phyloP scores from a whole-genome alignment of 2,113 vertebrate genomes.

The Syngnathus typhle region DNA sequence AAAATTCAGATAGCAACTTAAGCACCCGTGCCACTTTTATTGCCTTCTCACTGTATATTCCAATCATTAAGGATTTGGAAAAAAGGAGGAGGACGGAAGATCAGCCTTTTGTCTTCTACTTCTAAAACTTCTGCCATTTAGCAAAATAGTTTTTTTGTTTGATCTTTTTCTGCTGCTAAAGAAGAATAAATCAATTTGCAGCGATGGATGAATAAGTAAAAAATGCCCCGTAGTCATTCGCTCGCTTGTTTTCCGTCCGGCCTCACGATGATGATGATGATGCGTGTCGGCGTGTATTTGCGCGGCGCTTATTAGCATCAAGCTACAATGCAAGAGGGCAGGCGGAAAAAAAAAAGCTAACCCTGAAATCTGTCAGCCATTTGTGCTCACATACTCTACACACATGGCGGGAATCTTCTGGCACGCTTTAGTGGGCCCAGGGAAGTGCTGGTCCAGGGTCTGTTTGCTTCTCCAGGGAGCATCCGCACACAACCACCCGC shows the following conservation, averaged over 20 bases:
- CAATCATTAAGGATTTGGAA: constrained; percentile 29
- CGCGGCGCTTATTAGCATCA: constrained; percentile 38
- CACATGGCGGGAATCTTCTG: constrained; percentile 68
- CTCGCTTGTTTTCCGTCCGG: constrained; percentile 58
- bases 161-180: constrained; percentile 50
- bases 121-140: constrained; percentile 15
- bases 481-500: constrained; percentile 17
- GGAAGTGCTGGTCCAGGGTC: constrained; percentile 68
- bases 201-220: constrained; percentile 68
- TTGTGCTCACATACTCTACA: constrained; percentile 67
- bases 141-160: constrained; percentile 24
- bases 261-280: constrained; percentile 52
- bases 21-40: constrained; percentile 40
- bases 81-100: constrained; percentile 16
- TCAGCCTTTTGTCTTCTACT: not conserved
- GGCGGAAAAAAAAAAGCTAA: constrained; percentile 56
- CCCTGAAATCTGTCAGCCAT: constrained; percentile 67
- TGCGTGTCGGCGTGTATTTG: constrained; percentile 27
- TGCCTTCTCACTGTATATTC: constrained; percentile 38
- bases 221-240: constrained; percentile 69
- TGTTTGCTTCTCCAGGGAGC: constrained; percentile 63
- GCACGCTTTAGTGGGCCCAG: constrained; percentile 61
- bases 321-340: constrained; percentile 40
- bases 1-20: constrained; percentile 44
- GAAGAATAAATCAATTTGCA: constrained; percentile 67